Base-by-base conservation (phyloP, 2,888 invertebrate genomes). In the Leptinotarsa haldemani region DNA sequence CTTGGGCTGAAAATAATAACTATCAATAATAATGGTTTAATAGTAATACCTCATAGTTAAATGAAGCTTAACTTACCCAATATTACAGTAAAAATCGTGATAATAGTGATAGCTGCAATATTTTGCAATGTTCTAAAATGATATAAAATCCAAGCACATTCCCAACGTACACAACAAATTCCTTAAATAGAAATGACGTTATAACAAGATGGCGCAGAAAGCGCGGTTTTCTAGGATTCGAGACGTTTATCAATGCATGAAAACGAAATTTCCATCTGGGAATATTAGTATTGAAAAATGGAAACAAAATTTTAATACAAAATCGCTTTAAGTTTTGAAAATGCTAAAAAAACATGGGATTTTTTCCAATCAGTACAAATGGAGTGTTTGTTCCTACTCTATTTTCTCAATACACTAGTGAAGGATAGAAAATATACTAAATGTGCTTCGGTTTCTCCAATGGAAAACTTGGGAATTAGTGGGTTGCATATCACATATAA, bases 151-250 rank as follows among this genome's bases (percentile, higher is more conserved):
- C 73, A 70, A 78, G 71, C 66, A 50, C 71, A 65, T 65, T 69
- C 68, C 58, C 46, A 52, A 65, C 69, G 75, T 75, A 80, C 65
- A 70, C 68, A 48, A 47, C 64, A 69, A 68, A 71, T 79, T 79
- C 82, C 83, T 80, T 83, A 83, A 84, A 84, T 84, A 84, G 83
- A 79, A 80, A 81, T 84, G 82, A 83, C 82, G 66, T 61, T 61
- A 61, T 40, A n/a, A 30, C 61, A 61, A 61, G 61, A 61, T 61
- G 61, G 61, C 61, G 61, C 40, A 61, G n/a, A 61, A 25, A 7
- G 30, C 61, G 61, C 25, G 40, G 3, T 3, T 56, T 56, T 56
- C 56, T 20, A 13, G 20, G 20, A 22, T 25, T 15, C 20, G 56
- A 12, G 7, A 20, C 4, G 3, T 13, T 7, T 50, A 50, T 50